phyloP scores from a whole-genome alignment of 2,797 vertebrate genomes.

The Thalassophryne amazonica region DNA sequence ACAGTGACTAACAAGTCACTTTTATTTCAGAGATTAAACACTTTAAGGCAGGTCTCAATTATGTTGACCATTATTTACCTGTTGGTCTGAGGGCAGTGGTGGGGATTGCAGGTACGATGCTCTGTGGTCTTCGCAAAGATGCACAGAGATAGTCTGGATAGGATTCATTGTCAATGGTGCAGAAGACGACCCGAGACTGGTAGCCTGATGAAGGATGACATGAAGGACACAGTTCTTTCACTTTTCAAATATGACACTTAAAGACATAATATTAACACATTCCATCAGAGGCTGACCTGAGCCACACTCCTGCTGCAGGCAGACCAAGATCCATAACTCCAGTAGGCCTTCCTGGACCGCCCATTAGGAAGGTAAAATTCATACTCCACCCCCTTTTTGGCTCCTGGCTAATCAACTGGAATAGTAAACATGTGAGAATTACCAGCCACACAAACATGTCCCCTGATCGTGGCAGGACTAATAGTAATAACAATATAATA shows the following conservation, averaged over 20 bases:
- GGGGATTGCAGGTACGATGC: conserved; percentile 85
- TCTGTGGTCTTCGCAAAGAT: conserved; percentile 76
- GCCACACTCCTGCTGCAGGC: conserved; percentile 90
- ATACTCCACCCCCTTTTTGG: conserved; percentile 86
- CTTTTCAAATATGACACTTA: too few relatives aligned
- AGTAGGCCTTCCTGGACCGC: conserved; percentile 75
- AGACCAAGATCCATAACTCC: conserved; percentile 92
- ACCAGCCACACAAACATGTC: too few relatives aligned
- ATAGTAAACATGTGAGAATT: too few relatives aligned
- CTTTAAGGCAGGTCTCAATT: too few relatives aligned
- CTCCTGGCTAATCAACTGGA: conserved; percentile 95
- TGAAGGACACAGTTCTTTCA: background rate
- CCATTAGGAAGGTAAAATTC: conserved; percentile 85
- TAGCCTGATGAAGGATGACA: conserved; percentile 75
- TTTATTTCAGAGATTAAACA: too few relatives aligned
- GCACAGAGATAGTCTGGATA: conserved; percentile 89
- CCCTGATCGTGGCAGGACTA: too few relatives aligned
- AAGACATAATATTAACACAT: too few relatives aligned
- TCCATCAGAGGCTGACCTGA: conserved; percentile 79
- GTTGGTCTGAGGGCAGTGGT: conserved; percentile 85
- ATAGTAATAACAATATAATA: too few relatives aligned
- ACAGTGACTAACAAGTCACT: too few relatives aligned
- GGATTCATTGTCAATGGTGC: conserved; percentile 87
- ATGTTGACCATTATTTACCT: too few relatives aligned
- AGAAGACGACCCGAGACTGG: conserved; percentile 90